Evolutionary conservation across 2,113 vertebrate genomes (phyloP).

Genomic region (Crypturellus undulatus): DNA sequence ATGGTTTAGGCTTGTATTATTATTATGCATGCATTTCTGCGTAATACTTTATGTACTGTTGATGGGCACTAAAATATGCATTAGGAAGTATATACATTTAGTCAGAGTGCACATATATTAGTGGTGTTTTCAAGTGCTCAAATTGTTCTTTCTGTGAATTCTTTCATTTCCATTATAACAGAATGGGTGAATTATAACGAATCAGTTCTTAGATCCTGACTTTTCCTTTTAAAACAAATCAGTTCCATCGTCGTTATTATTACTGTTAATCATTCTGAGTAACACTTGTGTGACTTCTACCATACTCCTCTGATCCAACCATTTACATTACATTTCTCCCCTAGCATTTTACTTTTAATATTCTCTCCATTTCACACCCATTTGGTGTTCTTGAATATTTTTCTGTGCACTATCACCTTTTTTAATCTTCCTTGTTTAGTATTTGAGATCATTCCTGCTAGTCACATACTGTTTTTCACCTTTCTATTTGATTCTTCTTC

Average conservation of each 20-base stretch:
- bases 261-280: constrained; percentile 11
- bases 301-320: constrained; percentile 19
- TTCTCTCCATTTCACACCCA: neutral
- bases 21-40: constrained; percentile 41
- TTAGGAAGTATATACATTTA: constrained; percentile 46
- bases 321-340: neutral
- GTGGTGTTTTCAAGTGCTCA: constrained; percentile 12
- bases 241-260: constrained; percentile 13
- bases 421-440: neutral
- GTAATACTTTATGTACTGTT: constrained; percentile 53
- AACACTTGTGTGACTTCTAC: neutral
- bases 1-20: constrained; percentile 59
- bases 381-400: neutral
- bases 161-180: neutral
- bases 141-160: neutral
- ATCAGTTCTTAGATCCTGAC: neutral
- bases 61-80: constrained; percentile 49
- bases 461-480: neutral
- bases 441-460: neutral
- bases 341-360: constrained; percentile 34
- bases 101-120: constrained; percentile 34
- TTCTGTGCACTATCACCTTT: neutral
- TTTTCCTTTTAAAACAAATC: constrained; percentile 9
- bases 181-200: neutral
- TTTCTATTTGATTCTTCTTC: neutral